These are phyloP conservation scores for Oenanthe oenanthe DNA, from an alignment of 2,113 vertebrate species.

Conservation along the genomic window DNA sequence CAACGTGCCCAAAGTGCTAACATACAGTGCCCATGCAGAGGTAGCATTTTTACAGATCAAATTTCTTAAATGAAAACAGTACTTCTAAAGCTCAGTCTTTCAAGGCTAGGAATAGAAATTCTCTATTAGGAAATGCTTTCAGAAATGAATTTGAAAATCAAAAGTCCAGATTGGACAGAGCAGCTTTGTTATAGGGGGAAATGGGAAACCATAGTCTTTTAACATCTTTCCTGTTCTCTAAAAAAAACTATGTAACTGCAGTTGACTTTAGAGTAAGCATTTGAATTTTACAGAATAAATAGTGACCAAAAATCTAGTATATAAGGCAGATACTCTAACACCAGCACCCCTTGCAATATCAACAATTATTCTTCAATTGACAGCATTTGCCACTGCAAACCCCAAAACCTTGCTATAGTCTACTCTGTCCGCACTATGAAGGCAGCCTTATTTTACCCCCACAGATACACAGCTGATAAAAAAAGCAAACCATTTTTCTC, in stretches of 20 bases:
- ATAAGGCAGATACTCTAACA: not conserved
- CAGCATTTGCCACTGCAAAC: not conserved
- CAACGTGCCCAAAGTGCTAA: not conserved
- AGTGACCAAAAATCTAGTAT: not conserved
- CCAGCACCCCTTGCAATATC: not conserved
- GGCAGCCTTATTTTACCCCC: not conserved
- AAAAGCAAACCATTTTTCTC: not conserved
- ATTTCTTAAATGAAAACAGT: slow-evolving; percentile 3
- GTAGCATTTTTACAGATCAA: not conserved
- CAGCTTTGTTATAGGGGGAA: not conserved
- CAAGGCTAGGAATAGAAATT: not conserved
- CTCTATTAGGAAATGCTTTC: not conserved
- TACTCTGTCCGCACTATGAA: not conserved
- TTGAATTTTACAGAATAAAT: not conserved
- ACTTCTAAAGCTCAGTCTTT: not conserved
- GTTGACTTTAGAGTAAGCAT: not conserved
- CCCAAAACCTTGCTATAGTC: not conserved
- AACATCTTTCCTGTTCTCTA: not conserved
- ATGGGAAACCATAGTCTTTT: not conserved
- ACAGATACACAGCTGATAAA: not conserved
- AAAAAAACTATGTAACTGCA: not conserved
- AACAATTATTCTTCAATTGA: not conserved
- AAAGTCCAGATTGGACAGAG: not conserved
- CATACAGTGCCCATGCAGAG: not conserved
- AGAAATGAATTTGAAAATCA: not conserved